These are phyloP conservation scores for Hymenochirus boettgeri DNA, from an alignment of 2,113 vertebrate species.

Conservation along the genomic window DNA sequence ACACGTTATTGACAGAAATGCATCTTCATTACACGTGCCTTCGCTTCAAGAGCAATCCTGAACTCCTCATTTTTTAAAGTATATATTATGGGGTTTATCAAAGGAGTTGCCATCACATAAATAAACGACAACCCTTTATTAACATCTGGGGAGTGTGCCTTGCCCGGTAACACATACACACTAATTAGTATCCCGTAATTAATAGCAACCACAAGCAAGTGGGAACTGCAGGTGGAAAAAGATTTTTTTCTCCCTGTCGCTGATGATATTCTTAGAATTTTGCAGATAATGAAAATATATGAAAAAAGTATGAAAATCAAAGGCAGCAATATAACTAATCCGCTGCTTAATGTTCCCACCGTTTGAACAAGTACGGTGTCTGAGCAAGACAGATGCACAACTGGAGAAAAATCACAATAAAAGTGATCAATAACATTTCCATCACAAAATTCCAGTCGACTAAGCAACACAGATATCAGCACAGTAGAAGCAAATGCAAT, in stretches of 20 bases:
- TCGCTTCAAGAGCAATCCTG: too few relatives aligned
- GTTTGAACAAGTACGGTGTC: background rate
- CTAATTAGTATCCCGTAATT: background rate
- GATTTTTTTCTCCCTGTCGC: background rate
- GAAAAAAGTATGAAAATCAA: background rate
- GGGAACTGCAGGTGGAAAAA: constrained; percentile 13
- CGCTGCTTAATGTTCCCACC: background rate
- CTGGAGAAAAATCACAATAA: constrained; percentile 14
- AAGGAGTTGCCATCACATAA: background rate
- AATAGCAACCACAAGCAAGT: background rate
- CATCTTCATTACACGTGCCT: too few relatives aligned
- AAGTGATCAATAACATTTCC: constrained; percentile 15
- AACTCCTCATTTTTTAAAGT: background rate
- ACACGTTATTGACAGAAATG: too few relatives aligned
- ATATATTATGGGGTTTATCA: constrained; percentile 4
- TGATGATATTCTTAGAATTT: background rate
- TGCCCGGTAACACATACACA: background rate
- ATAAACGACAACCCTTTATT: background rate
- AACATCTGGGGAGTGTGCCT: too few relatives aligned
- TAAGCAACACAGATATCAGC: background rate
- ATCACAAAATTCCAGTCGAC: background rate
- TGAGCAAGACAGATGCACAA: background rate
- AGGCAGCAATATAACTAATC: background rate
- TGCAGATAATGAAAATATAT: background rate
- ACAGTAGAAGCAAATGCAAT: background rate